Base-by-base conservation (phyloP, 2,888 invertebrate species). In the Fissipunctia ypsillon region DNA sequence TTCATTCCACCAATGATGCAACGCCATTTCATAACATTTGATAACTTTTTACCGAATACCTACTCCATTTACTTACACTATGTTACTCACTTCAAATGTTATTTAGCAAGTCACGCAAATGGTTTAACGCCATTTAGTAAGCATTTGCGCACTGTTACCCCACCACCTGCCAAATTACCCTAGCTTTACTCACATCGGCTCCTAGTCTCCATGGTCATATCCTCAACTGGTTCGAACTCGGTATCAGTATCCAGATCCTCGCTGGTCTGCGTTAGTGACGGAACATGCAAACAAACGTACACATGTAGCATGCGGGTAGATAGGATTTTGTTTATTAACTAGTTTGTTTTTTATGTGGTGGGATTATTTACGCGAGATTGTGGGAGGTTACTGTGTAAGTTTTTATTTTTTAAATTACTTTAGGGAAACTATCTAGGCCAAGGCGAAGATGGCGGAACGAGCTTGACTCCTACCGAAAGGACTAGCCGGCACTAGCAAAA, bases 181-280 rank as follows among this genome's bases (percentile, higher is more conserved):
- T 28, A 25, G 19, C 35, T 31, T 78, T 93, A 95, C 97, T 97
- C 94, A 97, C 97, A 97, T 95, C 97, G 95, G 90, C 97, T 97
- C 89, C 97, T 95, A 6, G 97, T 97, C 91, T 97, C 97, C 96
- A 97, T 96, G 76, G 97, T 97, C 96, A 97, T 97, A 87, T 97
- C 97, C 87, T 97, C 97, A 73, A 97, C 97, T 5, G 97, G 97
- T 90, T 97, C 97, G 93, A 97, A 97, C 92, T 97, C 97, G 14
- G 97, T 97, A 89, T 97, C 97, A 2, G 97, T 97, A 91, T 97
- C 97, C 86, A 97, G 93, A 82, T 97, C 97, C 92, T 97, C 97
- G 87, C 97, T 97, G 73, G 97, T 97, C 97, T 97, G 94, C 84
- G 79, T 85, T 84, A 82, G 90, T 90, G 72, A 85, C 85, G 87